Evolutionary conservation across 2,113 vertebrate genomes (phyloP).

Genomic region (Petaurus breviceps): DNA sequence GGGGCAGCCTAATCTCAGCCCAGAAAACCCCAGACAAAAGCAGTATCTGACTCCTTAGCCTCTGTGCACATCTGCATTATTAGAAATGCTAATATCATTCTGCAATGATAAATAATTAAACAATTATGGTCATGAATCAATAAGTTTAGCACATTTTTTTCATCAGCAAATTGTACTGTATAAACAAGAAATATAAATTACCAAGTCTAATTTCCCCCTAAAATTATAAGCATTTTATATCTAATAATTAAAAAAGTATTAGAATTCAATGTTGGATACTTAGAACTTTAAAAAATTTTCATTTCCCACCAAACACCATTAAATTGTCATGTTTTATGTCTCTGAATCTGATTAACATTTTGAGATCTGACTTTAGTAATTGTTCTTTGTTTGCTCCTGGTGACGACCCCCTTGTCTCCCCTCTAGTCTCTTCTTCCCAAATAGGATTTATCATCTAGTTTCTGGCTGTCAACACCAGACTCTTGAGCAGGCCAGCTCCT

Average conservation of each 20-base stretch:
- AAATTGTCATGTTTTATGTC: slow-evolving; percentile 87
- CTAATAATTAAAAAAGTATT: slow-evolving; percentile 95
- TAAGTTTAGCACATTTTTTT: slow-evolving; percentile 99
- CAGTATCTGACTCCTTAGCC: slow-evolving; percentile 91
- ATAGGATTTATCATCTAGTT: slow-evolving; percentile 67
- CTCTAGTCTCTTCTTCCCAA: background rate
- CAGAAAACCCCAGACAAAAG: slow-evolving; percentile 91
- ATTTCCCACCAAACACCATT: slow-evolving; percentile 84
- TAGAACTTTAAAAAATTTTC: slow-evolving; percentile 84
- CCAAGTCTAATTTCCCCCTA: slow-evolving; percentile 98
- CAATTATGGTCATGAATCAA: slow-evolving; percentile 99
- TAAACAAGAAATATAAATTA: slow-evolving; percentile 99
- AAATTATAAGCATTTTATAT: slow-evolving; percentile 95
- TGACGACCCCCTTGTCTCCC: slow-evolving; percentile 33
- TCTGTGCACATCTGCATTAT: slow-evolving; percentile 93
- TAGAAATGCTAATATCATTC: slow-evolving; percentile 99
- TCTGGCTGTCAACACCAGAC: slow-evolving; percentile 43
- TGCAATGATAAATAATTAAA: slow-evolving; percentile 99
- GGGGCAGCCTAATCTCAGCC: slow-evolving; percentile 83
- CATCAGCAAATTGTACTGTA: slow-evolving; percentile 99
- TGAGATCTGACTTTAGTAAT: slow-evolving; percentile 84
- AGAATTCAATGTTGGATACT: slow-evolving; percentile 85
- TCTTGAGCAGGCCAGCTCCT: fast-evolving
- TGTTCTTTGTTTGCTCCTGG: slow-evolving; percentile 82
- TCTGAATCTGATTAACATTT: slow-evolving; percentile 89